A percentile compares a stretch with the other conserved stretches of the same genome.
Conservation (phyloP, 1,140 invertebrate species). For the Drosophila novamexicana region DNA sequence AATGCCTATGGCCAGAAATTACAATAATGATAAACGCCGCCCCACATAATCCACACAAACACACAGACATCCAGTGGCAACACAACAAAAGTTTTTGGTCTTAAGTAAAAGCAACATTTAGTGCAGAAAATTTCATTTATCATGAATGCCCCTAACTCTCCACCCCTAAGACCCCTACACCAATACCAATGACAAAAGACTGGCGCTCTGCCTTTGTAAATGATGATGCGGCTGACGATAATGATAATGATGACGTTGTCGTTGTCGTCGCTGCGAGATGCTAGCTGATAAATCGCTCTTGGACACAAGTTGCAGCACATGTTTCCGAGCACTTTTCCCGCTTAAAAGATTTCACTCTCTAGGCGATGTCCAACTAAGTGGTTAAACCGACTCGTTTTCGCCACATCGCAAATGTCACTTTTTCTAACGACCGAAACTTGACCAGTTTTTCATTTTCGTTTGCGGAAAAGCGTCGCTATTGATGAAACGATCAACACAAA, state of each 20-base stretch:
- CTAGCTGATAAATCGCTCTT: constrained; percentile 52
- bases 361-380: constrained; percentile 44
- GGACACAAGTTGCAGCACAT: constrained; percentile 59
- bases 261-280: constrained; percentile 8
- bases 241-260: constrained; percentile 41
- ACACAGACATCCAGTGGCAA: background rate
- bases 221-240: constrained; percentile 51
- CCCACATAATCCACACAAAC: background rate
- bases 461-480: constrained; percentile 63
- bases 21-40: constrained; percentile 68
- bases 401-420: constrained; percentile 56
- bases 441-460: constrained; percentile 72
- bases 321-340: constrained; percentile 67
- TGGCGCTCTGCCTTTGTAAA: constrained; percentile 52
- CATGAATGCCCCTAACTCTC: constrained; percentile 33
- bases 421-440: constrained; percentile 34
- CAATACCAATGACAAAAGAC: constrained; percentile 73
- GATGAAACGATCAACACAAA: constrained; percentile 19
- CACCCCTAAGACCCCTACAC: background rate
- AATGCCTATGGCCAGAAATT: constrained; percentile 58
- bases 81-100: constrained; percentile 58
- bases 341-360: constrained; percentile 70
- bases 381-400: constrained; percentile 52
- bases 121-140: constrained; percentile 75
- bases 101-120: constrained; percentile 56